A percentile compares a stretch with the other conserved stretches of the same genome.
phyloP scores from a whole-genome alignment of 1,140 invertebrate genomes.

The Oreohelix idahoensis region DNA sequence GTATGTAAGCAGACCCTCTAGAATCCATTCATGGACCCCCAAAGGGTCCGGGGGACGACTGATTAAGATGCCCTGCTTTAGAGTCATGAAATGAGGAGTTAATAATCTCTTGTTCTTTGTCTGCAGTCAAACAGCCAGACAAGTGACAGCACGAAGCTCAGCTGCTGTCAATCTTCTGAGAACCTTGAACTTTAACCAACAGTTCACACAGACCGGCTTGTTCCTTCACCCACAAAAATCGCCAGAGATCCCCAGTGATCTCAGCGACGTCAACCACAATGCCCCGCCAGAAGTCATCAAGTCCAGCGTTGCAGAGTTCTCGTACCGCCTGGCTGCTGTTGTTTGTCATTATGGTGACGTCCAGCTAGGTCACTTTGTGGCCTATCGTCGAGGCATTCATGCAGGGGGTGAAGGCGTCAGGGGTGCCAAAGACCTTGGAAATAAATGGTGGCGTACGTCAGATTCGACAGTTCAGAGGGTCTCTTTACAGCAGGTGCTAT shows the following conservation, averaged over 20 bases:
- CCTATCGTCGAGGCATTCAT: constrained; percentile 82
- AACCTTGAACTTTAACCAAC: constrained; percentile 67
- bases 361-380: constrained; percentile 91
- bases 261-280: constrained; percentile 65
- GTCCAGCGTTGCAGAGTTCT: constrained; percentile 42
- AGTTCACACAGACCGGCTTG: constrained; percentile 58
- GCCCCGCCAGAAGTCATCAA: constrained; percentile 39
- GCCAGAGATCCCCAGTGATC: constrained; percentile 39
- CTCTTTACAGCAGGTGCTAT: constrained; percentile 69
- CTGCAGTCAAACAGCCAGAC: constrained; percentile 22
- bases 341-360: constrained; percentile 91
- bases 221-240: constrained; percentile 53
- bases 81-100: too few species aligned
- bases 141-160: constrained; percentile 38
- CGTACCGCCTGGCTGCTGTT: constrained; percentile 85
- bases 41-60: too few species aligned
- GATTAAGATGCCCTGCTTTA: too few species aligned
- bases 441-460: constrained; percentile 74
- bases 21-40: too few species aligned
- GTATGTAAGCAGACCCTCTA: too few species aligned
- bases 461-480: constrained; percentile 72
- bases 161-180: constrained; percentile 65
- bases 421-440: constrained; percentile 12
- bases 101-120: too few species aligned
- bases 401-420: constrained; percentile 56